Base-by-base conservation (phyloP, 2,113 vertebrate genomes). In the Poeciliopsis turrubarensis region DNA sequence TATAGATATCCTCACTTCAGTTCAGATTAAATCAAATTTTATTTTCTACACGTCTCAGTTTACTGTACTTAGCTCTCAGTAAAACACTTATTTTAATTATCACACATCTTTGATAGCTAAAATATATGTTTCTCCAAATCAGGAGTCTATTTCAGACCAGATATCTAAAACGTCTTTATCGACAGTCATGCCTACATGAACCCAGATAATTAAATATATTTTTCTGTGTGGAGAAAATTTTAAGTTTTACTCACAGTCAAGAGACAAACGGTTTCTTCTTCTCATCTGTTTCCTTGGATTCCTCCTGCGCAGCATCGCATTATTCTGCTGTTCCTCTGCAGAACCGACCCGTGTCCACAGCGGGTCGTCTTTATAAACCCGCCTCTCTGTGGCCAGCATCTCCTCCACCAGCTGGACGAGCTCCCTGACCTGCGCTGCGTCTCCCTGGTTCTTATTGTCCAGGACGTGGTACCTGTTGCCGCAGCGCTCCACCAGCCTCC, bases 401-500 rank as follows among this genome's bases (percentile, higher is more conserved):
- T 89, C 89, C 31, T 92, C 91, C 17, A 89, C 73, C 82, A 82
- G 76, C 1, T 73, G 65, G 2, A 94, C 57, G 0, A 94, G 90
- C 32, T 87, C 70, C 0, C 25, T 3, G 0, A 93, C 91, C 75
- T 94, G 91, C 72, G 60, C 75, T 22, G 84, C 77, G 0, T 81
- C 57, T 0, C 68, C 79, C 27, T 47, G 5, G 62, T 61, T 68
- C 29, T 83, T 91, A 13, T 91, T 94, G 68, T 93, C 86, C 64
- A 94, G 70, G 31, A 90, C 84, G 7, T 93, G 92, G 26, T 93
- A 93, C 34, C 92, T 85, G 85, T 92, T 92, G 57, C 88, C 87
- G 17, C 92, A 93, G 73, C 57, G 83, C 37, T 90, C 84, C 0
- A 94, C 81, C 6, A 94, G 86, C 70, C 30, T 78, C 71, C 31